Evolutionary conservation across 2,888 invertebrate genomes (phyloP).

Genomic region (Hofmannophila pseudospretella): DNA sequence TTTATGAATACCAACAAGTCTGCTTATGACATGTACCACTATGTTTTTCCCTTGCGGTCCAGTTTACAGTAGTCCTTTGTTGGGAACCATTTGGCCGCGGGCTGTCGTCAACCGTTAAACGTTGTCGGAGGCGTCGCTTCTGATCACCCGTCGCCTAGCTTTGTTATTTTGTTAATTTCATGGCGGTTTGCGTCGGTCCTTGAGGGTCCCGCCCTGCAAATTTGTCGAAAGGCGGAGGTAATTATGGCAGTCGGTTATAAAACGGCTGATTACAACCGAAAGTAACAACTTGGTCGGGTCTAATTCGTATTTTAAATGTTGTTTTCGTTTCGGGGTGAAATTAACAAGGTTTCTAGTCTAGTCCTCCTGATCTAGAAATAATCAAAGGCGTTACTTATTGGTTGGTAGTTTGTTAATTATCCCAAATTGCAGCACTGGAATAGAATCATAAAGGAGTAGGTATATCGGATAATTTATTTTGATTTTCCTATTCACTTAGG

Average conservation of each 20-base stretch:
- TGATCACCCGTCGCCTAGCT: slow-evolving; percentile 33
- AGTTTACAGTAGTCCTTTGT: slow-evolving; percentile 50
- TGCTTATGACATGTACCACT: slow-evolving; percentile 24
- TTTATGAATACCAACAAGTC: too few species aligned
- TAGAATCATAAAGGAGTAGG: too few species aligned
- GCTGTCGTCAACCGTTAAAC: slow-evolving; percentile 64
- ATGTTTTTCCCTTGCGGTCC: slow-evolving; percentile 43
- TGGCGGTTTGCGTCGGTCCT: slow-evolving; percentile 52
- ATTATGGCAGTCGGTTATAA: slow-evolving; percentile 1
- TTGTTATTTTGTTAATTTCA: slow-evolving; percentile 56
- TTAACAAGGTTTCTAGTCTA: too few species aligned
- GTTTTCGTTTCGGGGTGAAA: too few species aligned
- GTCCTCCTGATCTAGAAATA: too few species aligned
- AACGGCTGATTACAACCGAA: neutral
- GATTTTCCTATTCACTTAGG: too few species aligned
- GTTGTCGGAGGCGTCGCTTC: slow-evolving; percentile 35
- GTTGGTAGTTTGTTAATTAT: too few species aligned
- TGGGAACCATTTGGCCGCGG: slow-evolving; percentile 37
- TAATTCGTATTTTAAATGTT: too few species aligned
- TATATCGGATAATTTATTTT: too few species aligned
- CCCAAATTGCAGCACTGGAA: too few species aligned
- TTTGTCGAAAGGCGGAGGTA: slow-evolving; percentile 31
- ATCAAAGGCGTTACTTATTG: too few species aligned
- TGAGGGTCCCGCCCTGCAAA: slow-evolving; percentile 38
- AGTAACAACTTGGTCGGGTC: too few species aligned